Evolutionary conservation across 1,140 invertebrate genomes (phyloP), one percentile per base, ranked within the genome.

Genomic region (Orussus abietinus): DNA sequence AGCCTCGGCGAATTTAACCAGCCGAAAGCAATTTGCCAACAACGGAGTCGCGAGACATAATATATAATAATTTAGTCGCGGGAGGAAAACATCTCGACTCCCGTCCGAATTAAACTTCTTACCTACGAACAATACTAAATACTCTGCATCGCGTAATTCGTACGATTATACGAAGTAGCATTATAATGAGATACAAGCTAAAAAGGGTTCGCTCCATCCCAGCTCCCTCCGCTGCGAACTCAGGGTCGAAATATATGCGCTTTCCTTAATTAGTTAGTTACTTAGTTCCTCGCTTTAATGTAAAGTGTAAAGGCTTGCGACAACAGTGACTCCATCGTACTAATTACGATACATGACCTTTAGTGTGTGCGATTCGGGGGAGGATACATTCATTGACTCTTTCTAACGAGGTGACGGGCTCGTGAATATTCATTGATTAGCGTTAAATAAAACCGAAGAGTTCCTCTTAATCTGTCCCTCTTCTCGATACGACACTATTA

Each of bases 21-120:
- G n/a, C 22, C n/a, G n/a, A 25, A 25, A 25, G 6, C 22, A 25
- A 25, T 25, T 7, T 7, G 6, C 22, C 22, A 25, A 25, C n/a
- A 25, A 25, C 22, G n/a, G 22, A 25, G 22, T 25, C 22, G 22
- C n/a, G n/a, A 25, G 6, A 7, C 22, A 25, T 25, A 25, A 25
- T 7, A 25, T 25, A 25, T 25, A n/a, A n/a, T n/a, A n/a, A n/a
- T n/a, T n/a, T n/a, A n/a, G n/a, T n/a, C n/a, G n/a, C 22, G 6
- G 22, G n/a, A 25, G 6, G n/a, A 32, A 19, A 36, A 36, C 17
- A 36, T 36, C 17, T 36, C 12, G 21, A 36, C 21, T 36, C 21
- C 18, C 34, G 18, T 36, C 21, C 18, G 34, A 36, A 36, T 36
- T 36, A 36, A 36, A 36, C 34, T 36, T 20, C 34, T 36, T 36